Evolutionary conservation across 2,888 invertebrate species (phyloP).

Genomic region (Sturmia bella): DNA sequence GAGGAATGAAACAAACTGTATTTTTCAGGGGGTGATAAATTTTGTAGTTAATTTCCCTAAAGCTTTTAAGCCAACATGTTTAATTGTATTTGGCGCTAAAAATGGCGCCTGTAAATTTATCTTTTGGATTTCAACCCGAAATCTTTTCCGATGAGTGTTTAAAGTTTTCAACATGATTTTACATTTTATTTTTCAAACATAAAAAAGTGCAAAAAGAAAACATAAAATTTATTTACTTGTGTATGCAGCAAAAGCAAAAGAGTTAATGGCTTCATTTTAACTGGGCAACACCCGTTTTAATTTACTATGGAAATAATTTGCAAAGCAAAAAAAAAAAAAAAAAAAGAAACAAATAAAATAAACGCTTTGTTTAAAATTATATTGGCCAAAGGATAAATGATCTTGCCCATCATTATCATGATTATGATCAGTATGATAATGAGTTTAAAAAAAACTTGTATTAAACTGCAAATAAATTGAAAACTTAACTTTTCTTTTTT

Average conservation of each 20-base stretch:
- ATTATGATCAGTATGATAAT: constrained; percentile 47
- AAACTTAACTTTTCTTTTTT: background rate
- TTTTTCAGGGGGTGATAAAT: constrained; percentile 62
- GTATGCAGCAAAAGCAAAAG: background rate
- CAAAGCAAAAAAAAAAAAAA: background rate
- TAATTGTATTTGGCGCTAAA: constrained; percentile 75
- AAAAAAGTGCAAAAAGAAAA: constrained; percentile 11
- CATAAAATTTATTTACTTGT: constrained; percentile 1
- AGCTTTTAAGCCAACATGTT: constrained; percentile 67
- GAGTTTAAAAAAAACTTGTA: constrained; percentile 46
- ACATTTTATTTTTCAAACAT: constrained; percentile 57
- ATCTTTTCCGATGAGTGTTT: constrained; percentile 62
- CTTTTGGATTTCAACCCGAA: constrained; percentile 34
- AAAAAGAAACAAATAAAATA: background rate
- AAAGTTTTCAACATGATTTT: constrained; percentile 65
- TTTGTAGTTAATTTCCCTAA: constrained; percentile 60
- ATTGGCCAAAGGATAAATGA: constrained; percentile 54
- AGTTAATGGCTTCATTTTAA: constrained; percentile 79
- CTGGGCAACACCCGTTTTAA: constrained; percentile 62
- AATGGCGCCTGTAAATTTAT: constrained; percentile 74
- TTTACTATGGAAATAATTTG: constrained; percentile 27
- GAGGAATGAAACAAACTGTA: constrained; percentile 45
- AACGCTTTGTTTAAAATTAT: constrained; percentile 20
- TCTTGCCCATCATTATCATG: constrained; percentile 41
- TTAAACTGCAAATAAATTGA: constrained; percentile 25